Base-by-base conservation (phyloP, 2,888 invertebrate species). In the Pristionchus japonicus region DNA sequence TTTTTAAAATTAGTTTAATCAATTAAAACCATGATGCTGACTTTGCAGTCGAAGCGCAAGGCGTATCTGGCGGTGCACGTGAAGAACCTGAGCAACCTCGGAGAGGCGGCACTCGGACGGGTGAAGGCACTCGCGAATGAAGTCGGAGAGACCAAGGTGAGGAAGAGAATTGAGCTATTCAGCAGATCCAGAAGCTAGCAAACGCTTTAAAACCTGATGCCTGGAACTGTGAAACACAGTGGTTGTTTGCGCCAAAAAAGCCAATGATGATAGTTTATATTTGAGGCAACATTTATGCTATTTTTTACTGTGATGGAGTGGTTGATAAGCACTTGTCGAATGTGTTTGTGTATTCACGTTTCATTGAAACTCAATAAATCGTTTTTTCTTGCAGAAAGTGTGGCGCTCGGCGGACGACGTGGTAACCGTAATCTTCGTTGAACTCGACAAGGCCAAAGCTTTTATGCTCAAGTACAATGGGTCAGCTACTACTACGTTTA, bases 401-500 rank as follows among this genome's bases (percentile, higher is more conserved):
- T 93, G 93, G 93, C 91, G 90, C 47, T 90, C 91, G 6, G 86
- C 89, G 9, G 92, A 91, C 6, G 92, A 93, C 86, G 87, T 90
- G 34, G 91, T 93, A 7, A 90, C 91, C 17, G 88, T 93, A 6
- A 93, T 93, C 47, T 93, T 93, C 89, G 91, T 90, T 47, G 91
- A 92, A 31, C 92, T 93, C 83, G 93, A 93, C 61, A 91, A 93
- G 84, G 93, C 93, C 9, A 94, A 94, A 70, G 89, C 89, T 37
- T 93, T 93, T 88, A 91, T 94, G 92, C 89, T 92, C 17, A 93
- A 94, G 52, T 92, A 93, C 83, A 92, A 93, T 88, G 90, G 90
- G 93, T 93, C 86, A 90, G 92, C 83, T n/a, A 34, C 86, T 49
- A 34, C 67, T 37, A 49, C 34, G 43, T 77, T 47, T 77, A 40